phyloP scores from a whole-genome alignment of 37 sponge, comb jelly and placozoan species.

The Bolinopsis microptera region DNA sequence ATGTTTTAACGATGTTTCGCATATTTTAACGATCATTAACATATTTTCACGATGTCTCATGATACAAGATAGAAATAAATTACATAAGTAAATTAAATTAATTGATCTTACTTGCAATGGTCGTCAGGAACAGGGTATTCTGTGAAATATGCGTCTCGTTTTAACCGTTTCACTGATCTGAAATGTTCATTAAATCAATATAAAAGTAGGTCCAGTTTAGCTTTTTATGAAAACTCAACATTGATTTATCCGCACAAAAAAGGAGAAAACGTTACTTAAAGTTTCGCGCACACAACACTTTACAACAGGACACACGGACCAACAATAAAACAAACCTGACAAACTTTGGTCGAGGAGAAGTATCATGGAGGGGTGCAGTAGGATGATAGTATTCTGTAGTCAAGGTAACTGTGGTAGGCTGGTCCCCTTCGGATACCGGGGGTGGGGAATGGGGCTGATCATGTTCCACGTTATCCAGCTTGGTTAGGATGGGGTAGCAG shows the following conservation, averaged over 20 bases:
- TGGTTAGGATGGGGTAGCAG: conserved; percentile 34
- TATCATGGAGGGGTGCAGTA: not conserved
- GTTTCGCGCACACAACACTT: too few relatives aligned
- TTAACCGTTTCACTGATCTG: conserved; percentile 31
- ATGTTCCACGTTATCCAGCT: not conserved
- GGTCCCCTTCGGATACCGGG: not conserved
- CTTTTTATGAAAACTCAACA: too few relatives aligned
- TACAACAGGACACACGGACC: too few relatives aligned
- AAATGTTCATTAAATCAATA: too few relatives aligned
- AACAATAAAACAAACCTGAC: conserved; percentile 40
- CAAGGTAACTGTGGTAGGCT: not conserved
- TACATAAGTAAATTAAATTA: too few relatives aligned
- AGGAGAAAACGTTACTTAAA: too few relatives aligned
- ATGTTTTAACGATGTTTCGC: too few relatives aligned
- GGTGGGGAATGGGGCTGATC: not conserved
- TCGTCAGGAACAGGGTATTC: not conserved
- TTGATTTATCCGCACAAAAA: too few relatives aligned
- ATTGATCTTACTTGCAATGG: not conserved
- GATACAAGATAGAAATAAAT: too few relatives aligned
- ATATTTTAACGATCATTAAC: too few relatives aligned
- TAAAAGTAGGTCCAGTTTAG: too few relatives aligned
- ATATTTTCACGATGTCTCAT: too few relatives aligned
- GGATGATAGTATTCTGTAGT: not conserved
- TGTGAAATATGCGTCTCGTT: conserved; percentile 32
- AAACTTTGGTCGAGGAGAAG: not conserved